Evolutionary conservation across 2,888 invertebrate genomes (phyloP).

Genomic region (Pyrrhosoma nymphula): DNA sequence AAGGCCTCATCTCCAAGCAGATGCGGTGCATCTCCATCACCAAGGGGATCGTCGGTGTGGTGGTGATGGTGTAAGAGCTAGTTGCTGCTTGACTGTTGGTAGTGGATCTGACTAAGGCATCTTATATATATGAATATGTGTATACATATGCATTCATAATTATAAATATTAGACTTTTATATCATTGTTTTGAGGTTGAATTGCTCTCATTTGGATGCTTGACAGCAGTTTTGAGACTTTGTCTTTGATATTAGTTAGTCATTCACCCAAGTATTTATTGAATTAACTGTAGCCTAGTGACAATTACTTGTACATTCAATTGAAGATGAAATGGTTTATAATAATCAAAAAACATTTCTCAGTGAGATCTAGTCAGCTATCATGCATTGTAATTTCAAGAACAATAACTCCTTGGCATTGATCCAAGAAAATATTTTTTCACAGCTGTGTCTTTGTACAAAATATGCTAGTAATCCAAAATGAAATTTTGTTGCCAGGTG

Average conservation of each 20-base stretch:
- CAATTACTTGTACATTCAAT: conserved; percentile 33
- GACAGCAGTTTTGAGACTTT: conserved; percentile 42
- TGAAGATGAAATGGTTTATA: conserved; percentile 45
- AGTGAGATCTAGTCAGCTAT: conserved; percentile 59
- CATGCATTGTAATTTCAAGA: conserved; percentile 1
- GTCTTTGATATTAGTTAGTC: conserved; percentile 47
- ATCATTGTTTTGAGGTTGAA: conserved; percentile 34
- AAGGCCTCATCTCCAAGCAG: conserved; percentile 75
- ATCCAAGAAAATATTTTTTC: conserved; percentile 60
- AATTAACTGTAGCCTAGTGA: conserved; percentile 23
- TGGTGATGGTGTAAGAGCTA: conserved; percentile 57
- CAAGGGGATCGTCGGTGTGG: conserved; percentile 56
- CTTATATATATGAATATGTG: neutral
- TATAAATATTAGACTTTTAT: conserved; percentile 29
- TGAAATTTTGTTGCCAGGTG: conserved; percentile 7
- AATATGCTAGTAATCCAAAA: conserved; percentile 16
- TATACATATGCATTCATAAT: neutral
- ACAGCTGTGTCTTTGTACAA: conserved; percentile 29
- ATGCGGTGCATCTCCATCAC: conserved; percentile 46
- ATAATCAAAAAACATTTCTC: neutral
- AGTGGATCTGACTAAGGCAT: conserved; percentile 59
- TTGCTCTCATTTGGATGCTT: conserved; percentile 39
- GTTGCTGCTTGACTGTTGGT: conserved; percentile 63
- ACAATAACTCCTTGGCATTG: conserved; percentile 30
- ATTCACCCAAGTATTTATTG: neutral